phyloP scores from a whole-genome alignment of 2,113 vertebrate genomes.

The Passer montanus region DNA sequence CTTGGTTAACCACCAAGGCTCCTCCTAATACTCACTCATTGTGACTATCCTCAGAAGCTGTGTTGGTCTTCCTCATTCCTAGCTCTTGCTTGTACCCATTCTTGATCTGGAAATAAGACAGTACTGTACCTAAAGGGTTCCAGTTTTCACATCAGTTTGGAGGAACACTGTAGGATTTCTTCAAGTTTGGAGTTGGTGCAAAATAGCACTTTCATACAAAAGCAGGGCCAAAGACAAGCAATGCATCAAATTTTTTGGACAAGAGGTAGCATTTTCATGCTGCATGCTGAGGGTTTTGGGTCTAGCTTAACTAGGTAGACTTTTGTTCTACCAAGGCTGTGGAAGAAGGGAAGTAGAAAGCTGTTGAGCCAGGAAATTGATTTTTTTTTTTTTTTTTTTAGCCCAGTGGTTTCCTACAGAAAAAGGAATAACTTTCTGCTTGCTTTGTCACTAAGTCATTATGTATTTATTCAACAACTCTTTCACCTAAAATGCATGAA shows the following conservation, averaged over 20 bases:
- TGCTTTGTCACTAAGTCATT: background rate
- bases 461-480: background rate
- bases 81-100: background rate
- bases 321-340: background rate
- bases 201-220: background rate
- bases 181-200: background rate
- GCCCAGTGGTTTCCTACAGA: background rate
- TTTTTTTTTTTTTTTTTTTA: background rate
- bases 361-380: background rate
- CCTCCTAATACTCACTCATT: background rate
- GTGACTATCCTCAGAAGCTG: background rate
- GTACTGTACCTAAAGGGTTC: background rate
- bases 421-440: background rate
- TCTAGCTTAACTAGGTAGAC: background rate
- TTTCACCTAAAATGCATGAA: background rate
- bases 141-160: background rate
- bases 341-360: background rate
- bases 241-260: background rate
- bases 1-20: too few relatives aligned
- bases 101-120: background rate
- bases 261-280: background rate
- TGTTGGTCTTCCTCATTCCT: background rate
- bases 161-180: background rate
- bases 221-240: background rate
- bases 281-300: background rate